These are phyloP conservation scores for Linnaemya vulpina DNA, from an alignment of 2,888 invertebrate genomes.

Conservation along the genomic window DNA sequence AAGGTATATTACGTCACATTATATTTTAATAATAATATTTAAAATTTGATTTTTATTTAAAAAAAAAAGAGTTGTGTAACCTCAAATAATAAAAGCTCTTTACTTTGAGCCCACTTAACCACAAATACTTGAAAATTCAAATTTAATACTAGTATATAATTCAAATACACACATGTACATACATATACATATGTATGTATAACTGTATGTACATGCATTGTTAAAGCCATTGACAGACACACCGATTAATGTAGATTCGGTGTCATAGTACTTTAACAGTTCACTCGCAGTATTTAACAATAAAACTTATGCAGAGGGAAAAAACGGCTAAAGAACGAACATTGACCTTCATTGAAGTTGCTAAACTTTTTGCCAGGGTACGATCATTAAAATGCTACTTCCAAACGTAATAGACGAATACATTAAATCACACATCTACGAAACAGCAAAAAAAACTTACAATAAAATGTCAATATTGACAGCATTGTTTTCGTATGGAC, in stretches of 20 bases:
- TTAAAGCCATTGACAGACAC: background rate
- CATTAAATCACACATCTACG: background rate
- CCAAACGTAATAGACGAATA: slow-evolving; percentile 14
- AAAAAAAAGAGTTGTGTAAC: slow-evolving; percentile 42
- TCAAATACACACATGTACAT: too few species aligned
- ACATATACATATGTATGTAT: too few species aligned
- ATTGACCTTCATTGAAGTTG: slow-evolving; percentile 79
- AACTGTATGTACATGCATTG: background rate
- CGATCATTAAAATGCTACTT: slow-evolving; percentile 67
- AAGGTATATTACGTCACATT: slow-evolving; percentile 26
- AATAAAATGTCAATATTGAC: slow-evolving; percentile 34
- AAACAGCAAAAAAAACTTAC: slow-evolving; percentile 1
- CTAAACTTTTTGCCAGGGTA: slow-evolving; percentile 19
- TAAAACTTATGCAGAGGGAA: slow-evolving; percentile 17
- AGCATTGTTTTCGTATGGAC: background rate
- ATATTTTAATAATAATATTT: slow-evolving; percentile 26
- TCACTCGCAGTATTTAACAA: slow-evolving; percentile 59
- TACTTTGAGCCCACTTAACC: slow-evolving; percentile 41
- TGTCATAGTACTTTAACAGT: slow-evolving; percentile 49
- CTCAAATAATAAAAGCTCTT: slow-evolving; percentile 17
- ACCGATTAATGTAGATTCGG: background rate
- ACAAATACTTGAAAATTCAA: slow-evolving; percentile 25
- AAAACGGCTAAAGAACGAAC: slow-evolving; percentile 75
- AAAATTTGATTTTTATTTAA: slow-evolving; percentile 24
- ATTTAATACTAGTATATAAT: background rate